Base-by-base conservation (phyloP, 2,113 vertebrate species). In the Ceyx cyanopectus region DNA sequence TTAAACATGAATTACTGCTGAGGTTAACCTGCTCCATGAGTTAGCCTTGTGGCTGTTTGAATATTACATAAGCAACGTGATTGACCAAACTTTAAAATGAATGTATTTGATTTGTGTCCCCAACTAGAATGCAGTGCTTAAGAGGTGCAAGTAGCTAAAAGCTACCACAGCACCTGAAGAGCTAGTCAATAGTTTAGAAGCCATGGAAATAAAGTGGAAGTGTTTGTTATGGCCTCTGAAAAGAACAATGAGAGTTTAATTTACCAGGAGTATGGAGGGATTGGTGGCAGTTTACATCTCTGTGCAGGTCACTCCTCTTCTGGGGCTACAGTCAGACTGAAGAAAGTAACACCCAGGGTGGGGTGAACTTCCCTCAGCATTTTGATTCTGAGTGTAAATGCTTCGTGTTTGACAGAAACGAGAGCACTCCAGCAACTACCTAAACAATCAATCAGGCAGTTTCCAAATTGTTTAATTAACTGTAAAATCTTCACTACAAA, bases 1-100 rank as follows among this genome's bases (percentile, higher is more conserved):
- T 95, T 81, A 95, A 92, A 85, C 77, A 74, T 86, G 53, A 95
- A 82, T 75, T 92, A 53, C 63, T 92, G 77, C 77, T 1, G 32
- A 89, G 17, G 81, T 50, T 93, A 70, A 61, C 85, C 37, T 83
- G 66, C 51, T 94, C 50, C 26, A 32, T 37, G 65, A 89, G 26
- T 63, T 63, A 84, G 37, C 45, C 43, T 89, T 3, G 1, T 69
- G 58, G 37, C 37, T 89, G 29, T 79, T 56, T 56, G 50, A 23
- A 90, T 81, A 61, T 81, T 82, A 78, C 10, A 7, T 46, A 89
- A 77, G 12, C 6, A 78, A 83, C 87, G 19, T 68, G 58, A 79
- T 15, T 83, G 56, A 57, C 6, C 15, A 75, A 48, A 70, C 14
- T 66, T 91, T 62, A 46, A 80, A 73, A 84, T 51, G 0, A 65